phyloP scores from a whole-genome alignment of 2,113 vertebrate genomes.

The Nothocercus nigrocapillus region DNA sequence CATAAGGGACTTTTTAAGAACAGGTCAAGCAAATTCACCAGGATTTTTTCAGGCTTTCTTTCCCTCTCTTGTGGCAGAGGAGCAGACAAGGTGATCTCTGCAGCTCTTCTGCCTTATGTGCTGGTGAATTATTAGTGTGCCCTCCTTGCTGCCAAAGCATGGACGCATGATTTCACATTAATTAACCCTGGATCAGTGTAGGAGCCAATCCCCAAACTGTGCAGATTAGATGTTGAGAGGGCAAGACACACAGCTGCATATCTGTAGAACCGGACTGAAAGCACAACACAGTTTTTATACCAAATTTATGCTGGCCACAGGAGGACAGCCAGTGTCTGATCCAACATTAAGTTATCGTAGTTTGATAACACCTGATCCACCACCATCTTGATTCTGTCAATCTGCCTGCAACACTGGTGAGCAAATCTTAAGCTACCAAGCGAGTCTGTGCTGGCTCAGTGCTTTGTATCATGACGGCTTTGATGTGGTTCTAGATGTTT shows the following conservation, averaged over 20 bases:
- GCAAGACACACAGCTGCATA: background rate
- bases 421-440: background rate
- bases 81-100: background rate
- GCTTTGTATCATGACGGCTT: background rate
- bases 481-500: background rate
- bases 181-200: background rate
- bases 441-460: background rate
- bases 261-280: background rate
- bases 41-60: background rate
- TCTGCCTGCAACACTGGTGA: background rate
- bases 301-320: background rate
- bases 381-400: background rate
- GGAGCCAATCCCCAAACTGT: background rate
- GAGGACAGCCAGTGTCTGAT: background rate
- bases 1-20: background rate
- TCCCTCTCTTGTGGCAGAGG: background rate
- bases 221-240: background rate
- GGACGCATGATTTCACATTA: background rate
- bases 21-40: background rate
- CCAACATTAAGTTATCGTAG: background rate
- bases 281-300: background rate
- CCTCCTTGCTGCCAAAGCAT: background rate
- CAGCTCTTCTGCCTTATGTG: background rate
- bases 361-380: background rate
- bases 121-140: background rate